phyloP scores from a whole-genome alignment of 2,797 vertebrate species.

The Myiothlypis coronata region DNA sequence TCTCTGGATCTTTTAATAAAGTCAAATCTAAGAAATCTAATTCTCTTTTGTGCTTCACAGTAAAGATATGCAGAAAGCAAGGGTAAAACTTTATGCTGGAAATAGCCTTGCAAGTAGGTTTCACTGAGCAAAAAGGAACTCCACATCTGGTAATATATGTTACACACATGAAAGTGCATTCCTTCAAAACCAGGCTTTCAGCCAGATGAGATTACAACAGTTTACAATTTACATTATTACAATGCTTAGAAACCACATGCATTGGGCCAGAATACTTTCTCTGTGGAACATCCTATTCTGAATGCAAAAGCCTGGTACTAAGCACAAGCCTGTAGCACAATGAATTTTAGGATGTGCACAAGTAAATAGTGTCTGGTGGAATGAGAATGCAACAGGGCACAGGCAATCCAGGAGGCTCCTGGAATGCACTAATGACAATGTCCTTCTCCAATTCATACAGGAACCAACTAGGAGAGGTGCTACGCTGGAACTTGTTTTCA shows the following conservation, averaged over 20 bases:
- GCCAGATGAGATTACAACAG: background rate
- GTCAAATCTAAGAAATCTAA: background rate
- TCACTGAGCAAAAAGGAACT: background rate
- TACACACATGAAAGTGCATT: rapidly evolving
- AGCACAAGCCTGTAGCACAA: background rate
- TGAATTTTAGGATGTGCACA: background rate
- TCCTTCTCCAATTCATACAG: background rate
- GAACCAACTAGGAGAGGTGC: background rate
- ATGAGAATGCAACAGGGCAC: background rate
- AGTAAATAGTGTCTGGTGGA: background rate
- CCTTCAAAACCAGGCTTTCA: background rate
- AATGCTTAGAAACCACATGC: background rate
- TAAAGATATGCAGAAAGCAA: background rate
- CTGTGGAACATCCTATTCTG: background rate
- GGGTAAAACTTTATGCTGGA: background rate
- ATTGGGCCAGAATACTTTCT: background rate
- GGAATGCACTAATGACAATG: rapidly evolving
- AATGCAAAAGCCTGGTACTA: background rate
- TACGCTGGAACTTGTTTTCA: background rate
- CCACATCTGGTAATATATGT: background rate
- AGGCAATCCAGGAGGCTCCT: background rate
- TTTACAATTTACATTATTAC: background rate
- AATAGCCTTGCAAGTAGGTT: background rate
- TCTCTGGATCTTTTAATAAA: background rate
- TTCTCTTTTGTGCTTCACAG: background rate